These are phyloP conservation scores for Lasioglossum leucozonium DNA, from an alignment of 2,888 invertebrate species.

Conservation along the genomic window DNA sequence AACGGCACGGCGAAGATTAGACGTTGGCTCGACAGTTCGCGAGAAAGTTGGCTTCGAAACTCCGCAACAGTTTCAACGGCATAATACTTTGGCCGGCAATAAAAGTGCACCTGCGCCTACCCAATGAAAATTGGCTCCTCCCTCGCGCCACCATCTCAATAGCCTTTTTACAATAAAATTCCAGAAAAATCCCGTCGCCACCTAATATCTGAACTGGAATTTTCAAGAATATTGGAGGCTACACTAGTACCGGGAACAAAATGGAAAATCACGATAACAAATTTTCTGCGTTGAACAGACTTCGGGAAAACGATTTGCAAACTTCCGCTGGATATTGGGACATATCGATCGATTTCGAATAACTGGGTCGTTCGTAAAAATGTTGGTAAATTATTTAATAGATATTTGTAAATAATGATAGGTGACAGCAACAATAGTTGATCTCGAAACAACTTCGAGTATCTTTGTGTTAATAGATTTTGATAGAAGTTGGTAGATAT, in stretches of 20 bases:
- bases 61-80: conserved; percentile 47
- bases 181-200: neutral
- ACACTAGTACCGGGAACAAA: neutral
- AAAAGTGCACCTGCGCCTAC: conserved; percentile 34
- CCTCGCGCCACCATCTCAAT: neutral
- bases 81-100: conserved; percentile 42
- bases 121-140: conserved; percentile 28
- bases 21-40: conserved; percentile 46
- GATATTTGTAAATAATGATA: neutral
- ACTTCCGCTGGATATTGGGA: neutral
- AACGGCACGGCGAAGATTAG: conserved; percentile 45
- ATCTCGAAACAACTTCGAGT: no score
- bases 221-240: neutral
- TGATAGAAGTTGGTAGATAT: neutral
- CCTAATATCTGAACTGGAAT: neutral
- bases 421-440: neutral
- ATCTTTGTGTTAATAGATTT: neutral
- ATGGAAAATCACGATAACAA: neutral
- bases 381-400: no score
- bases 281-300: neutral
- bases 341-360: neutral
- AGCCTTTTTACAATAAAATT: neutral
- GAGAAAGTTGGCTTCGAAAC: conserved; percentile 53
- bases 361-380: neutral
- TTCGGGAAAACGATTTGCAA: neutral